A percentile compares a stretch with the other conserved stretches of the same genome.
These are phyloP conservation scores for Thamnophis sirtalis DNA, from an alignment of 2,113 vertebrate genomes.

Conservation along the genomic window DNA sequence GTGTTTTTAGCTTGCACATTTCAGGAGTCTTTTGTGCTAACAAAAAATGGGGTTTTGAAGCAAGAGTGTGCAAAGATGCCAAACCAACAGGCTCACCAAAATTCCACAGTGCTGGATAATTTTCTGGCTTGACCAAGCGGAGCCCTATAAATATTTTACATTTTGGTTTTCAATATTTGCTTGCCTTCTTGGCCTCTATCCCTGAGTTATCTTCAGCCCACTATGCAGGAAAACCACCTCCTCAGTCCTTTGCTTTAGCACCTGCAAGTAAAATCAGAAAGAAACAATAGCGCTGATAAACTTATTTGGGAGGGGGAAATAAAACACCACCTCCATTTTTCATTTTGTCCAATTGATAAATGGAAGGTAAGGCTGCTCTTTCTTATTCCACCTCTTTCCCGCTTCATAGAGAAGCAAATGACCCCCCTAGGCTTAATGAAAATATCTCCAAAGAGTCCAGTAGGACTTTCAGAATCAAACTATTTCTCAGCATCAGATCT, in stretches of 20 bases:
- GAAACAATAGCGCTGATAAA: constrained; percentile 76
- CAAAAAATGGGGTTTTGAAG: neutral
- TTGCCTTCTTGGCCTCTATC: neutral
- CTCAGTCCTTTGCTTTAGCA: constrained; percentile 74
- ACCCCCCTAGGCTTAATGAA: neutral
- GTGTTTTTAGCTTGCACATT: neutral
- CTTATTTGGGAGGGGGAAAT: constrained; percentile 73
- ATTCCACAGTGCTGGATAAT: too few relatives aligned
- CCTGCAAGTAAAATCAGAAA: constrained; percentile 75
- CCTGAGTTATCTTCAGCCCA: neutral
- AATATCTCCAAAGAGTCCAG: neutral
- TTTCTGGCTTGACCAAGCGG: too few relatives aligned
- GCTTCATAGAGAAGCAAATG: neutral
- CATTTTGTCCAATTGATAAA: neutral
- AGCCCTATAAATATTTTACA: neutral
- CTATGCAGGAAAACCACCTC: constrained; percentile 38
- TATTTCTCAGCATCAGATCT: neutral
- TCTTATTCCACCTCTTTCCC: neutral
- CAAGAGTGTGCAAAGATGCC: neutral
- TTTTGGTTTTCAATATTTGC: neutral
- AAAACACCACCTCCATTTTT: constrained; percentile 50
- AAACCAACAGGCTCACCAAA: neutral
- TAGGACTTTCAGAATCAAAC: neutral
- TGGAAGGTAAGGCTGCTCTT: neutral
- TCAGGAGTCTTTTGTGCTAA: neutral